These are phyloP conservation scores for Calyptomena viridis DNA, from an alignment of 2,113 vertebrate species.

Conservation along the genomic window DNA sequence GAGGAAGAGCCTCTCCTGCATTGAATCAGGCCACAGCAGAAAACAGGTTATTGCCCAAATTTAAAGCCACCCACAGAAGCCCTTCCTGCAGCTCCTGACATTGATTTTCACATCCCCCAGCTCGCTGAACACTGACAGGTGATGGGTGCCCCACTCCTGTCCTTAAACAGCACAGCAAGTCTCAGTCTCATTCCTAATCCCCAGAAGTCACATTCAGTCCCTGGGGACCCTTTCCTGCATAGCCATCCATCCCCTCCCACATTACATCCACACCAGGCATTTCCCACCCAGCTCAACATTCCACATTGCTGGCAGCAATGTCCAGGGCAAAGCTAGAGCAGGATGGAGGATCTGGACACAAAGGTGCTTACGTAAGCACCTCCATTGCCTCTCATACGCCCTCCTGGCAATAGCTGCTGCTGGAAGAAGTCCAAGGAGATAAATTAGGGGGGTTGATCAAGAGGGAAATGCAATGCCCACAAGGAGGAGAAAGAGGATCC, in stretches of 20 bases:
- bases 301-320: accelerated
- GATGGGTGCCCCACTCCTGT: neutral
- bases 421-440: neutral
- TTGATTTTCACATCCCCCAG: neutral
- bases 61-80: neutral
- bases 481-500: neutral
- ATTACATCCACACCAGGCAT: neutral
- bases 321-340: neutral
- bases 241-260: neutral
- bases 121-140: neutral
- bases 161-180: neutral
- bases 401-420: neutral
- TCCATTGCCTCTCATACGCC: neutral
- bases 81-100: neutral
- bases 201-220: neutral
- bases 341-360: neutral
- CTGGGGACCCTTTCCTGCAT: neutral
- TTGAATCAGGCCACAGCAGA: neutral
- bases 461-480: neutral
- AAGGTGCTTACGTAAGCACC: neutral
- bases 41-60: neutral
- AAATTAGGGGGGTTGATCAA: neutral
- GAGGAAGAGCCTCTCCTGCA: neutral
- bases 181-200: neutral
- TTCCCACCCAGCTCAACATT: slow-evolving; percentile 12